phyloP scores from a whole-genome alignment of 2,113 vertebrate genomes.

The Cephalopholis sonnerati region DNA sequence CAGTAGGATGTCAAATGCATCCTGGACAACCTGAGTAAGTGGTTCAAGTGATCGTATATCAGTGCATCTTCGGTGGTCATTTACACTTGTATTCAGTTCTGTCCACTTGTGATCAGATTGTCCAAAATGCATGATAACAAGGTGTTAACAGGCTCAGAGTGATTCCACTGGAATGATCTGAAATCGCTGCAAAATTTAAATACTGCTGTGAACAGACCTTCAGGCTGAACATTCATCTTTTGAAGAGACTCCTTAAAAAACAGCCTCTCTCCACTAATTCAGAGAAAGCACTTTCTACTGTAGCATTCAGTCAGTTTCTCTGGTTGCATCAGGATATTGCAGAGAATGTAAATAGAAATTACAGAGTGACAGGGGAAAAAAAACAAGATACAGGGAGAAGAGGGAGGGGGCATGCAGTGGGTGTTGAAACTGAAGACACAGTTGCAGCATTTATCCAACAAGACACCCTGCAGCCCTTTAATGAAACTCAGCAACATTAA shows the following conservation, averaged over 20 bases:
- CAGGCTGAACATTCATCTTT: not conserved
- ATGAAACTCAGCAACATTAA: constrained; percentile 28
- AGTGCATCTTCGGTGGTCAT: too few species aligned
- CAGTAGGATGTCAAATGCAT: too few species aligned
- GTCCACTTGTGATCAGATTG: too few species aligned
- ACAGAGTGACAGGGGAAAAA: constrained; percentile 1
- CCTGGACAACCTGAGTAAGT: too few species aligned
- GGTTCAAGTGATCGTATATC: too few species aligned
- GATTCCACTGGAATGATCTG: not conserved
- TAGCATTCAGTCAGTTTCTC: not conserved
- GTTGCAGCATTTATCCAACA: constrained; percentile 31
- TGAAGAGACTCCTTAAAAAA: not conserved
- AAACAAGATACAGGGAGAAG: not conserved
- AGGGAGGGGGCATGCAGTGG: not conserved
- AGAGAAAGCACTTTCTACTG: not conserved
- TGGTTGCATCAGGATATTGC: constrained; percentile 26
- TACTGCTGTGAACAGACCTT: not conserved
- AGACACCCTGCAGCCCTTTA: constrained; percentile 26
- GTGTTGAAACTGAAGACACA: constrained; percentile 20
- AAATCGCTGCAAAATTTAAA: too few species aligned
- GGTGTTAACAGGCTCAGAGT: too few species aligned
- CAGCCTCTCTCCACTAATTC: not conserved
- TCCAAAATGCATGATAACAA: too few species aligned
- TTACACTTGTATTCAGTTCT: too few species aligned
- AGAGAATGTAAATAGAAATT: constrained; percentile 23